Evolutionary conservation across 2,113 vertebrate genomes (phyloP).

Genomic region (Sinocyclocheilus maitianheensis): DNA sequence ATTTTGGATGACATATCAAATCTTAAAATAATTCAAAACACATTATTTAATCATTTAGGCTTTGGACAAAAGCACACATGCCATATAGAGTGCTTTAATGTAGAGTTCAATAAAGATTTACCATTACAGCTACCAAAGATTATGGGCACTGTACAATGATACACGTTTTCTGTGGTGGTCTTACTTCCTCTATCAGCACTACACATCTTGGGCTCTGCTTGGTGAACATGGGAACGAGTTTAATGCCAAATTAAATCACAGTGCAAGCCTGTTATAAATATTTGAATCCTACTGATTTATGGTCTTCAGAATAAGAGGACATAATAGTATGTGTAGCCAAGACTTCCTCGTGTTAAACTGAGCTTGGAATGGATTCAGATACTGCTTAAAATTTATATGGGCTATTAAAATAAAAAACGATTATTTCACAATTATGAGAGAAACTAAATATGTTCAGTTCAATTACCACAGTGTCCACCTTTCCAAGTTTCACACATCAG

Average conservation of each 20-base stretch:
- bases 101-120: background rate
- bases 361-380: slow-evolving; percentile 44
- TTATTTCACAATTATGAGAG: slow-evolving; percentile 51
- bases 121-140: background rate
- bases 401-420: slow-evolving; percentile 50
- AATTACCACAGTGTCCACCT: slow-evolving; percentile 30
- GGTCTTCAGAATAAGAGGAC: slow-evolving; percentile 34
- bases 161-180: background rate
- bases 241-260: slow-evolving; percentile 55
- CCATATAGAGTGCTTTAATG: background rate
- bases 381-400: slow-evolving; percentile 36
- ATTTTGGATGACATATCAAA: background rate
- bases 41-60: background rate
- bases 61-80: background rate
- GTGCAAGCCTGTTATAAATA: slow-evolving; percentile 45
- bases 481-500: slow-evolving; percentile 44
- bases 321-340: slow-evolving; percentile 41
- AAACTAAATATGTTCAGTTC: slow-evolving; percentile 47
- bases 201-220: background rate
- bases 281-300: slow-evolving; percentile 55
- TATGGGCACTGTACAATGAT: background rate
- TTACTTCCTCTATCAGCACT: background rate
- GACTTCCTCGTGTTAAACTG: slow-evolving; percentile 44
- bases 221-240: slow-evolving; percentile 20
- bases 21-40: background rate